Evolutionary conservation across 2,888 invertebrate species (phyloP).

Genomic region (Ferrisia virgata): DNA sequence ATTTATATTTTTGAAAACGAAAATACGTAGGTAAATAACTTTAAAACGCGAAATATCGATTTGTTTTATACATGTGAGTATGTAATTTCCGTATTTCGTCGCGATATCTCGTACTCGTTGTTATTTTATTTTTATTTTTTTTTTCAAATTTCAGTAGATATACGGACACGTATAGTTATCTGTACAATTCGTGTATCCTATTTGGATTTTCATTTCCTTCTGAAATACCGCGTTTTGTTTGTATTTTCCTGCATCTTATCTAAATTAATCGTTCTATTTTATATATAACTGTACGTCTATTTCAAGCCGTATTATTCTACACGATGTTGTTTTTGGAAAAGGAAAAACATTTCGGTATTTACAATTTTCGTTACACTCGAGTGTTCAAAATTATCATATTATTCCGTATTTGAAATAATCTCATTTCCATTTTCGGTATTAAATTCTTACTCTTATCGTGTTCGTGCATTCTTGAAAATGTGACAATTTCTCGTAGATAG

Average conservation of each 20-base stretch:
- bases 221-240: too few species aligned
- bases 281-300: too few species aligned
- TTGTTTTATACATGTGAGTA: neutral
- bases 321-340: neutral
- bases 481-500: too few species aligned
- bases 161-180: neutral
- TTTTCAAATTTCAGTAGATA: neutral
- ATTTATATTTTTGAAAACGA: neutral
- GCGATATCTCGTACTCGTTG: neutral
- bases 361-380: neutral
- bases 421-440: too few species aligned
- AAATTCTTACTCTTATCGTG: too few species aligned
- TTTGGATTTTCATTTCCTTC: neutral
- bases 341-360: neutral
- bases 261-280: neutral
- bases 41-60: neutral
- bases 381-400: too few species aligned
- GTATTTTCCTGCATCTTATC: neutral
- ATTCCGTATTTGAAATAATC: too few species aligned
- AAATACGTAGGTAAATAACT: neutral
- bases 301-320: too few species aligned
- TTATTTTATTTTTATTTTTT: too few species aligned
- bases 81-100: neutral
- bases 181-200: neutral
- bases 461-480: too few species aligned